A percentile compares a stretch with the other conserved stretches of the same genome.
Evolutionary conservation across 2,888 invertebrate genomes (phyloP).

Genomic region (Xestia c-nigrum): DNA sequence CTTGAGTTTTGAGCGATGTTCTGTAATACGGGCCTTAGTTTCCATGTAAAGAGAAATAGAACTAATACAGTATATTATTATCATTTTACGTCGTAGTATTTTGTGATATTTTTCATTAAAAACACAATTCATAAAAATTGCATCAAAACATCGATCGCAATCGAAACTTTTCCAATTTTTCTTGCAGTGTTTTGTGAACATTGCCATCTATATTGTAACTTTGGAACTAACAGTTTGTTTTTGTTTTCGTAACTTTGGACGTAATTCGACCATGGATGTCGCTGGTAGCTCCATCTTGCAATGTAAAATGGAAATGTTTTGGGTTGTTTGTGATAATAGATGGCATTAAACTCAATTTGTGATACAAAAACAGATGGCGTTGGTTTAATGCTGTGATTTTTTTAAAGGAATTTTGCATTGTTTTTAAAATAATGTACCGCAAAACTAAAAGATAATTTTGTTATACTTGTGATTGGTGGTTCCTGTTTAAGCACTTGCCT

Average conservation of each 20-base stretch:
- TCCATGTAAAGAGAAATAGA: background rate
- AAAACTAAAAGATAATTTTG: background rate
- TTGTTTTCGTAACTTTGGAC: background rate
- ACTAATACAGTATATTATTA: background rate
- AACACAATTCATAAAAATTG: background rate
- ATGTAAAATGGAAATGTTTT: background rate
- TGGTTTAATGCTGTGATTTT: background rate
- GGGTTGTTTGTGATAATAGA: background rate
- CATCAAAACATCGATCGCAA: too few relatives aligned
- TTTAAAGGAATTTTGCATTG: background rate
- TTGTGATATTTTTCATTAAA: background rate
- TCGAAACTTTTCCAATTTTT: background rate
- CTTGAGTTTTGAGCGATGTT: too few relatives aligned
- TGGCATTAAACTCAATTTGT: background rate
- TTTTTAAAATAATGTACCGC: background rate
- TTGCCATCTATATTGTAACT: constrained; percentile 38
- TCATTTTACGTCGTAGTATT: too few relatives aligned
- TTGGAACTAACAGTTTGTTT: background rate
- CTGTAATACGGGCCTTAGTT: too few relatives aligned
- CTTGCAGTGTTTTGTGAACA: background rate
- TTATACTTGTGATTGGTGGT: background rate
- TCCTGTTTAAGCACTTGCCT: background rate
- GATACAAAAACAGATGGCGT: constrained; percentile 36
- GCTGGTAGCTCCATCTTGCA: background rate
- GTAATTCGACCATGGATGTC: constrained; percentile 50